Base-by-base conservation (phyloP, 2,888 invertebrate species). In the Drosophila maculinotata region DNA sequence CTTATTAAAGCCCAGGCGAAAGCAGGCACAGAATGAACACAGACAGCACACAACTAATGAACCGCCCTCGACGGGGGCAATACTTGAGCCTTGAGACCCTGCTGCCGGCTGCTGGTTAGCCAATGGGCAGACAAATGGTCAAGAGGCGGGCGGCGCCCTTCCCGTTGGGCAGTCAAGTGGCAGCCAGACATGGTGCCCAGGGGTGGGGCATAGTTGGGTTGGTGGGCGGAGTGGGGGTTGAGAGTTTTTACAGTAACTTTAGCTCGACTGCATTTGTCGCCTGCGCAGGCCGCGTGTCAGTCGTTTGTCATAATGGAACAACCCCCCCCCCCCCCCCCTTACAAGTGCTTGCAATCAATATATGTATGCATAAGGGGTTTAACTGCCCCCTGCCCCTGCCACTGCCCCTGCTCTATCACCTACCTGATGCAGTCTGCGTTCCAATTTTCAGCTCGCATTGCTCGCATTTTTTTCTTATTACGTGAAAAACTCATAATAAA, bases 281-380 rank as follows among this genome's bases (percentile, higher is more conserved):
- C 79, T 81, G 81, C 67, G 85, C 85, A 87, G 68, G 67, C 83
- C 86, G 85, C 86, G 69, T 87, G 81, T 82, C 81, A 82, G 76
- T 82, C 86, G 87, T 81, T 87, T 87, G 82, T 81, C 81, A 81
- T 64, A 77, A 67, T 60, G 60, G 28, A 36, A 33, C 33, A 17
- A 14, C 12, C 17, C 0, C 15, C 7, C 12, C n/a, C 2, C 23
- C 6, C 12, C 10, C 14, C 30, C 10, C 47, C 28, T 42, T 63
- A 52, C 63, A 57, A 64, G 75, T 67, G 58, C 83, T 56, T 42
- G 62, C 71, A 80, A 85, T 80, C 79, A 76, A 79, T 79, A 79
- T 65, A 26, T 35, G 26, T 28, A 17, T 60, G 58, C 33, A 60
- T 57, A 23, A 48, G 63, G 5, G 15, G 14, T 15, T 10, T 41